Conservation (phyloP, 2,888 invertebrate genomes). For the Drosophila meridionalis region DNA sequence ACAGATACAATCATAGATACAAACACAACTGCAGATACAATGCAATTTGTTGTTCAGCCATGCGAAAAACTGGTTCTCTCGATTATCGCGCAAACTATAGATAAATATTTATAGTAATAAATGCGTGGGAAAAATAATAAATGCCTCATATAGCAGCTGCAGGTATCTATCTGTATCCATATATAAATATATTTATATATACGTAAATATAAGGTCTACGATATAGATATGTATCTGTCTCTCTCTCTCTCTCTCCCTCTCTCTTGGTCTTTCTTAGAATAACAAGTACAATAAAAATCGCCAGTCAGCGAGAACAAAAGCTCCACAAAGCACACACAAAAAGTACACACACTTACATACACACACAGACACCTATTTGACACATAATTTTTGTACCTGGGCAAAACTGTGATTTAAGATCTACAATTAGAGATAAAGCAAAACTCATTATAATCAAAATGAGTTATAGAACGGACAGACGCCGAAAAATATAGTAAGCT, state of each 20-base stretch:
- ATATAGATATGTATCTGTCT: not conserved
- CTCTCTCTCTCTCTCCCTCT: not conserved
- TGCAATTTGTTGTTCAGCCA: conserved; percentile 39
- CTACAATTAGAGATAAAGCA: conserved; percentile 71
- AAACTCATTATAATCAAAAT: conserved; percentile 76
- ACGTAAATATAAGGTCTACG: not conserved
- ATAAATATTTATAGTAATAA: conserved; percentile 68
- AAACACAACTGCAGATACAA: conserved; percentile 20
- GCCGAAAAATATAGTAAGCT: conserved; percentile 3
- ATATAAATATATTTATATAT: not conserved
- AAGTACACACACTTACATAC: conserved; percentile 16
- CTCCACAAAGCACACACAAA: conserved; percentile 19
- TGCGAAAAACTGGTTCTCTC: conserved; percentile 61
- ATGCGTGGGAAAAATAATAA: conserved; percentile 70
- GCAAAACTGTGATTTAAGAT: conserved; percentile 57
- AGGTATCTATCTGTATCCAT: not conserved
- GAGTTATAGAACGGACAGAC: conserved; percentile 58
- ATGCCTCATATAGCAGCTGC: conserved; percentile 29
- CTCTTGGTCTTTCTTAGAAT: conserved; percentile 13
- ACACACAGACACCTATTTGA: conserved; percentile 8
- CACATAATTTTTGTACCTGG: conserved; percentile 29
- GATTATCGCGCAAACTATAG: conserved; percentile 39
- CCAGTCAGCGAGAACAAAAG: conserved; percentile 58
- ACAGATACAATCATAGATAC: conserved; percentile 2
- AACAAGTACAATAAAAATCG: conserved; percentile 34